phyloP scores from a whole-genome alignment of 2,888 invertebrate genomes.

The Chalcosyrphus nemorum region DNA sequence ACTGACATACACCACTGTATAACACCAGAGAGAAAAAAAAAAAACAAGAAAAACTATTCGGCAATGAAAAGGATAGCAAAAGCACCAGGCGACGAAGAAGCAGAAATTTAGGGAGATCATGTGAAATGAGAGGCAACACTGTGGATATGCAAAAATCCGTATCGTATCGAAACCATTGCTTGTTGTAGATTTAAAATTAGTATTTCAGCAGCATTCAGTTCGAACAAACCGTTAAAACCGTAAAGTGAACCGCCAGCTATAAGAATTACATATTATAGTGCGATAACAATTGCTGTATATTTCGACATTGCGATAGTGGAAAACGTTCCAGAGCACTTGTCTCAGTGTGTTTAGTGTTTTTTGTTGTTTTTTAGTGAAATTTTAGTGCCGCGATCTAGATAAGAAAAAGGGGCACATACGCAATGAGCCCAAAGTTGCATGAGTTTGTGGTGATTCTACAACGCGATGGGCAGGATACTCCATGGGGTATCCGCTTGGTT shows the following conservation, averaged over 20 bases:
- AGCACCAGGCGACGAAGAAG: conserved; percentile 43
- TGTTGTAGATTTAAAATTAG: conserved; percentile 80
- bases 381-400: conserved; percentile 11
- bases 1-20: conserved; percentile 37
- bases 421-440: conserved; percentile 85
- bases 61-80: conserved; percentile 66
- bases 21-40: conserved; percentile 32
- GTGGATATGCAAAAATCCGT: conserved; percentile 57
- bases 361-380: conserved; percentile 25
- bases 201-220: conserved; percentile 82
- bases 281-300: conserved; percentile 46
- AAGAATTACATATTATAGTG: conserved; percentile 21
- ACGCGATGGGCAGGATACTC: conserved; percentile 87
- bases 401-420: conserved; percentile 39
- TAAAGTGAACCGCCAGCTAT: conserved; percentile 51
- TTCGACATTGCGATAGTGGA: conserved; percentile 6
- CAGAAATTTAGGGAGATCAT: conserved; percentile 56
- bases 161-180: conserved; percentile 67
- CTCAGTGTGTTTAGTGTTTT: conserved; percentile 7
- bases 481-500: conserved; percentile 94
- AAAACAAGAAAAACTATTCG: conserved; percentile 48
- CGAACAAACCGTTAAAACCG: conserved; percentile 79
- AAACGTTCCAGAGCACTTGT: background rate
- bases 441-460: conserved; percentile 89
- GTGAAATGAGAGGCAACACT: conserved; percentile 56